Percentiles rank a stretch among this genome's conserved stretches.
These are phyloP conservation scores for Papilio polyxenes DNA, from an alignment of 1,140 invertebrate genomes.

Conservation along the genomic window DNA sequence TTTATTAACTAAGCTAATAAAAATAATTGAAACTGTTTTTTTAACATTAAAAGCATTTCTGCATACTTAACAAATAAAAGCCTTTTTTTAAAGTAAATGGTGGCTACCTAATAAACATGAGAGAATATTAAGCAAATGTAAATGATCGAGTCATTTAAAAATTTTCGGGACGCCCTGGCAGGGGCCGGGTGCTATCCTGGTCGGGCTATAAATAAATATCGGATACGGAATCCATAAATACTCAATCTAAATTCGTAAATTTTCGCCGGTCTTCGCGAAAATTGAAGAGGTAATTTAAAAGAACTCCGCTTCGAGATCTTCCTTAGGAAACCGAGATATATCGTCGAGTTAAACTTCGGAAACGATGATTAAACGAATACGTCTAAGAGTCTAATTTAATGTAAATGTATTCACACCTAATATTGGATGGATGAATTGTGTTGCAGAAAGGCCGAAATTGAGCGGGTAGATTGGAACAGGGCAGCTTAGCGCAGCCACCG, in stretches of 20 bases:
- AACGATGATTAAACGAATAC: conserved; percentile 27
- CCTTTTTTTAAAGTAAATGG: neutral
- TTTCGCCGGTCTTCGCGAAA: conserved; percentile 64
- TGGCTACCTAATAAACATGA: conserved; percentile 11
- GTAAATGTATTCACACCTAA: conserved; percentile 65
- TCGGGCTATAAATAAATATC: conserved; percentile 69
- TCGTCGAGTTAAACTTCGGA: conserved; percentile 6
- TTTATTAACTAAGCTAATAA: neutral
- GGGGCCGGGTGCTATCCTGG: conserved; percentile 51
- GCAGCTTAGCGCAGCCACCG: conserved; percentile 77
- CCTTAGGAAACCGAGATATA: conserved; percentile 22
- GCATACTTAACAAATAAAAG: neutral
- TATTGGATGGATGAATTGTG: conserved; percentile 64
- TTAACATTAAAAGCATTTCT: neutral
- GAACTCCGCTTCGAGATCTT: conserved; percentile 55
- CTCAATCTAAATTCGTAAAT: conserved; percentile 72
- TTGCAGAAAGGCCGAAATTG: conserved; percentile 76
- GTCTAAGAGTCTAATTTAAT: conserved; percentile 42
- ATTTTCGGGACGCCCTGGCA: conserved; percentile 50
- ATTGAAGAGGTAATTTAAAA: conserved; percentile 65
- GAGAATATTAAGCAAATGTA: conserved; percentile 45
- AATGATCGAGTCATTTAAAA: conserved; percentile 57
- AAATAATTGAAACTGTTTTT: neutral
- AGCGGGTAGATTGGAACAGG: conserved; percentile 73
- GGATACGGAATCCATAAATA: conserved; percentile 70